Percentiles rank a stretch among this genome's conserved stretches.
Evolutionary conservation across 2,888 invertebrate species (phyloP).

Genomic region (Apeira syringaria): DNA sequence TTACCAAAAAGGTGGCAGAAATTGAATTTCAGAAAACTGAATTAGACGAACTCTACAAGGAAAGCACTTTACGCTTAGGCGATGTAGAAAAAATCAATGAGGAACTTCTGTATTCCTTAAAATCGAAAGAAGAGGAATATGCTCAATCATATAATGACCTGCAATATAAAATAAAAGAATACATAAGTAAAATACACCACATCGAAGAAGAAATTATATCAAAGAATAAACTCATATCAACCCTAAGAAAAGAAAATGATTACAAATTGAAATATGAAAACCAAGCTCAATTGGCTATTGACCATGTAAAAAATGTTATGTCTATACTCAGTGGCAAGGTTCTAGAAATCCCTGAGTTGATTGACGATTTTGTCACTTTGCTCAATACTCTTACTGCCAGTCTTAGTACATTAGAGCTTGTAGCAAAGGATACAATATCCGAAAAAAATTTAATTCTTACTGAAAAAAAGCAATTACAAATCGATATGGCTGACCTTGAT

Average conservation of each 20-base stretch:
- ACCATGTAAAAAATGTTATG: constrained; percentile 45
- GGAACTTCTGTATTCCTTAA: constrained; percentile 30
- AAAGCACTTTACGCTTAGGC: constrained; percentile 32
- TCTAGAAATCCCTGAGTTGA: constrained; percentile 43
- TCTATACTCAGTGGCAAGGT: constrained; percentile 44
- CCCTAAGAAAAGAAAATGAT: constrained; percentile 37
- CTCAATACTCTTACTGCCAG: constrained; percentile 43
- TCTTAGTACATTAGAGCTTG: constrained; percentile 45
- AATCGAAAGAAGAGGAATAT: constrained; percentile 30
- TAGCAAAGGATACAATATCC: constrained; percentile 36
- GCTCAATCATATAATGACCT: constrained; percentile 35
- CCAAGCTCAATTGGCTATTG: constrained; percentile 42
- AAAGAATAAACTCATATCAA: constrained; percentile 44
- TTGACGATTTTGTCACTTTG: constrained; percentile 44
- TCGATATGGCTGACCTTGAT: constrained; percentile 20
- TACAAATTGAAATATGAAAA: constrained; percentile 40
- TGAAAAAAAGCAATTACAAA: constrained; percentile 31
- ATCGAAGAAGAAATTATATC: constrained; percentile 41
- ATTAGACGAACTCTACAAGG: constrained; percentile 35
- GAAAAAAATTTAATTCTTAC: constrained; percentile 39
- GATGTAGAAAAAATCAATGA: constrained; percentile 42
- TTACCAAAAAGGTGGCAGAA: constrained; percentile 38
- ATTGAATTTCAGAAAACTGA: constrained; percentile 34
- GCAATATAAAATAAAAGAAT: constrained; percentile 33
- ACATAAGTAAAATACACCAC: constrained; percentile 34